Conservation (phyloP, 1,140 invertebrate genomes). For the Steinernema khuongi region DNA sequence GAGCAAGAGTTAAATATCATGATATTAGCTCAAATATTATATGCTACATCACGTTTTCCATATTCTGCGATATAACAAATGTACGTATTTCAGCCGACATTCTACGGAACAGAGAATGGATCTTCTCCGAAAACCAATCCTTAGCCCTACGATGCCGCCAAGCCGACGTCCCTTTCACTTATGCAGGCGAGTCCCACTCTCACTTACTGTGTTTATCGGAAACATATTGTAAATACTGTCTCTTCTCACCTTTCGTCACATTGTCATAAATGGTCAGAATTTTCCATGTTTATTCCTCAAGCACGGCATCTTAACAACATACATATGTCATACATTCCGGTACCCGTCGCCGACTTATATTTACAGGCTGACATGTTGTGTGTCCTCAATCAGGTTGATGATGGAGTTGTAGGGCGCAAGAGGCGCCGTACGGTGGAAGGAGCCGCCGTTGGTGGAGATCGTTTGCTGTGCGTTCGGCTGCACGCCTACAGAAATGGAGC, state of each 20-base stretch:
- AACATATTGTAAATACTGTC: no score
- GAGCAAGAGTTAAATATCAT: no score
- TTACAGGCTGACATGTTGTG: slow-evolving; percentile 1
- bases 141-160: not conserved
- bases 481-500: not conserved
- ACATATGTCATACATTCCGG: not conserved
- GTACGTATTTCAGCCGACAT: not conserved
- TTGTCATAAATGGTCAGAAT: not conserved
- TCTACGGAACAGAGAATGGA: not conserved
- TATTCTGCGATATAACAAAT: no score
- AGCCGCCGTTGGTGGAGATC: not conserved
- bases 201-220: no score
- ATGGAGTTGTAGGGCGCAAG: not conserved
- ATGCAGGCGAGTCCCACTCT: no score
- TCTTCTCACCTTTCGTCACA: no score
- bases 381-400: not conserved
- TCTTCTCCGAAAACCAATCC: not conserved
- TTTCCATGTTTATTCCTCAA: not conserved
- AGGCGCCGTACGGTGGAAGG: not conserved
- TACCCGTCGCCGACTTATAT: not conserved
- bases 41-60: no score
- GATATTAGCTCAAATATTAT: no score
- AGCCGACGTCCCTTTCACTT: not conserved
- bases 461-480: not conserved
- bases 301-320: not conserved